phyloP scores from a whole-genome alignment of 2,888 invertebrate genomes.

The Zonitis immaculata region DNA sequence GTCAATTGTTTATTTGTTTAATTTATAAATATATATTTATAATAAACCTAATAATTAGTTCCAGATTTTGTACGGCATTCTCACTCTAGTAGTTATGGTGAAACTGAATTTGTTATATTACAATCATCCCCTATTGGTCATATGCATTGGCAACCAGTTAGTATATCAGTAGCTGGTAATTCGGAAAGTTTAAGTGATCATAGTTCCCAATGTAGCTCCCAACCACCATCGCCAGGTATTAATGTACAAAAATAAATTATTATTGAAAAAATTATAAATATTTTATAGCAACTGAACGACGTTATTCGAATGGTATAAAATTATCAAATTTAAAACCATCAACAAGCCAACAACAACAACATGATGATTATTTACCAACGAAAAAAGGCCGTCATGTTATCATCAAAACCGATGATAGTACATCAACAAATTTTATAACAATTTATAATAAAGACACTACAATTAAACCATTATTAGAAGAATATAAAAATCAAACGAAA shows the following conservation, averaged over 20 bases:
- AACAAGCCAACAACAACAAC: neutral
- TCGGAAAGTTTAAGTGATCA: conserved; percentile 47
- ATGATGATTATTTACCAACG: conserved; percentile 18
- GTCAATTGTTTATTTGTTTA: conserved; percentile 15
- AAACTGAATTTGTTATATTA: conserved; percentile 54
- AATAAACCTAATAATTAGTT: conserved; percentile 13
- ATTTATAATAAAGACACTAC: conserved; percentile 30
- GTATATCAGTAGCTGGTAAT: conserved; percentile 46
- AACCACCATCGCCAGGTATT: conserved; percentile 42
- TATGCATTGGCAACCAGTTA: conserved; percentile 51
- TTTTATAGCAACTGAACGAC: conserved; percentile 37
- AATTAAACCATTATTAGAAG: conserved; percentile 28
- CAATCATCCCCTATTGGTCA: conserved; percentile 52
- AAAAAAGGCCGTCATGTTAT: conserved; percentile 40
- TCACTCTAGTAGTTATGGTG: conserved; percentile 44
- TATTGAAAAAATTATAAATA: neutral
- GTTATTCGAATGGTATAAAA: conserved; percentile 31
- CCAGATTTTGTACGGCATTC: conserved; percentile 23
- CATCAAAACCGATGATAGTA: conserved; percentile 36
- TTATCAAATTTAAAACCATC: conserved; percentile 28
- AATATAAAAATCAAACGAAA: conserved; percentile 31
- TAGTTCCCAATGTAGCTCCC: conserved; percentile 47
- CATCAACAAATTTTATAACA: conserved; percentile 25
- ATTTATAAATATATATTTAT: no score
- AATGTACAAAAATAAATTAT: neutral